Evolutionary conservation across 1,140 invertebrate species (phyloP), one percentile per base, ranked within the genome.

Genomic region (Sitophilus oryzae): DNA sequence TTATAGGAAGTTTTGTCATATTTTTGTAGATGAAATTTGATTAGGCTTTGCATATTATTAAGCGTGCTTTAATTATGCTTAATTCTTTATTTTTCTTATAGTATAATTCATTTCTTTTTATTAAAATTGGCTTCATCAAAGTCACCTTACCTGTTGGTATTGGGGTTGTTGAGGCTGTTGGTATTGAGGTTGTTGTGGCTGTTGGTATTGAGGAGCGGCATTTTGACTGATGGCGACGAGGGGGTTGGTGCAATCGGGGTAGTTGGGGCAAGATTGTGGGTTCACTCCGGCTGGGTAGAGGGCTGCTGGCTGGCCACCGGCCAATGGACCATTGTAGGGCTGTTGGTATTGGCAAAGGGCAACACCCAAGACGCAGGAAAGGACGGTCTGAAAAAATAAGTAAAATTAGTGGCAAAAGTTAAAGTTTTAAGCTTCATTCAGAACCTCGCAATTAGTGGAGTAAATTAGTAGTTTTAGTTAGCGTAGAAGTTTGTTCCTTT

Each of bases 191-290:
- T 49, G 22, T 10, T 40, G 22, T 43, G 56, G 52, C 35, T 45
- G 21, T n/a, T n/a, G n/a, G 36, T 57, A 54, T 47, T 61, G 55
- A 22, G 37, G 49, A 30, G 51, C 25, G 21, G 45, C 38, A 25
- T 50, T 46, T 51, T 65, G 64, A 51, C 59, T 60, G 14, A 64
- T 60, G 34, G 67, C 67, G 6, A 69, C 66, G 8, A 65, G 55
- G 11, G 67, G 67, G 53, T 66, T 69, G 42, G 52, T 52, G 60
- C 70, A 71, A 58, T 69, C 63, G 18, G 71, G 69, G 60, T 66
- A 71, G 60, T 72, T 72, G 52, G 69, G 69, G 55, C 70, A 72
- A 22, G 69, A 59, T 53, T 69, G 62, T 16, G 71, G 68, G 57
- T 60, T 61, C 9, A 72, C 64, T 30, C 69, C 69, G 8, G 71